A percentile compares a stretch with the other conserved stretches of the same genome.
These are phyloP conservation scores for Euschistus heros DNA, from an alignment of 1,140 invertebrate species.

Conservation along the genomic window DNA sequence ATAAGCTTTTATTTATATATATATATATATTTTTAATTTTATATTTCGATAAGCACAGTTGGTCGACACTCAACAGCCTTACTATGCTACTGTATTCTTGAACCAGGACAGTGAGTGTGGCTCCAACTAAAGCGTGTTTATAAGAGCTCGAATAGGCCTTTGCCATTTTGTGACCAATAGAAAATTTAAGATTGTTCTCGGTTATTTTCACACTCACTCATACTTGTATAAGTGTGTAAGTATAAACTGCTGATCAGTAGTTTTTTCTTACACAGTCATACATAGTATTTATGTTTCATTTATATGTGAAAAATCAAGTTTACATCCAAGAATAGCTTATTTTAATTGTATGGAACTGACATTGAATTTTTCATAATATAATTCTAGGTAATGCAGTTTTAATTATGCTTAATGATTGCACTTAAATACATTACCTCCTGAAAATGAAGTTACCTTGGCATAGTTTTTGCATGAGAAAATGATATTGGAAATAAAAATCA, in stretches of 20 bases:
- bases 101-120: neutral
- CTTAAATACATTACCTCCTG: neutral
- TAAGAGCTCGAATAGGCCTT: slow-evolving; percentile 4
- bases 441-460: neutral
- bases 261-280: too few relatives aligned
- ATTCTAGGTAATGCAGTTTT: neutral
- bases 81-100: neutral
- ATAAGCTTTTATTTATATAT: slow-evolving; percentile 3
- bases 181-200: slow-evolving; percentile 1
- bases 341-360: slow-evolving; percentile 3
- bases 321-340: neutral
- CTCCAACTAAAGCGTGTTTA: slow-evolving; percentile 2
- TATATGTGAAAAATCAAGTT: too few relatives aligned
- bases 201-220: neutral
- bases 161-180: slow-evolving; percentile 1
- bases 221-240: neutral
- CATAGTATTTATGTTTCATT: too few relatives aligned
- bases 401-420: slow-evolving; percentile 8
- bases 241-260: too few relatives aligned
- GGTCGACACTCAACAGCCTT: neutral
- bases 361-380: neutral
- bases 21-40: neutral
- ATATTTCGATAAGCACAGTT: slow-evolving; percentile 9
- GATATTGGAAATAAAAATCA: too few relatives aligned
- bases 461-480: neutral